Evolutionary conservation across 2,888 invertebrate species (phyloP).

Genomic region (Oxycera nigricornis): DNA sequence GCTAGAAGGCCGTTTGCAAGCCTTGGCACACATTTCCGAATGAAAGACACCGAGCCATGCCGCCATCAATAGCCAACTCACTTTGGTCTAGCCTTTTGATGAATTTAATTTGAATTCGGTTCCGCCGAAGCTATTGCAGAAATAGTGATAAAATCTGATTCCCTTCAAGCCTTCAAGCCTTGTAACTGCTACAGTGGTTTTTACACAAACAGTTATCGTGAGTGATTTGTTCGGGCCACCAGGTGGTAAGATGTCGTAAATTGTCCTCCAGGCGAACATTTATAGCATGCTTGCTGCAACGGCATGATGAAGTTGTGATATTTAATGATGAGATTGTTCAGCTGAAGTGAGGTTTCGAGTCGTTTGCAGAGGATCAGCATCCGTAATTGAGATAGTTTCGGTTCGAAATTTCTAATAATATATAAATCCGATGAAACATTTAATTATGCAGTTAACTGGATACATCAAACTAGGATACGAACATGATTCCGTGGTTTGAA

Average conservation of each 20-base stretch:
- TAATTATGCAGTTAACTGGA: no score
- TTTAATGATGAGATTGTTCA: background rate
- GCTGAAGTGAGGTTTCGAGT: no score
- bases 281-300: background rate
- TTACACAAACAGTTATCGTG: constrained; percentile 5
- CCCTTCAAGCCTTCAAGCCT: background rate
- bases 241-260: constrained; percentile 19
- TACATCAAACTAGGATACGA: no score
- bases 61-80: background rate
- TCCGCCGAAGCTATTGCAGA: constrained; percentile 9
- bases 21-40: constrained; percentile 45
- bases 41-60: background rate
- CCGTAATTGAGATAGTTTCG: no score
- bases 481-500: no score
- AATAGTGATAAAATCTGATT: constrained; percentile 26
- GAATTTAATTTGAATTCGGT: constrained; percentile 30
- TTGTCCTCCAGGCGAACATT: constrained; percentile 13
- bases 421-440: no score
- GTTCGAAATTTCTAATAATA: no score
- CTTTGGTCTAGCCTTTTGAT: background rate
- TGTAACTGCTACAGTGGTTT: constrained; percentile 5
- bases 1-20: constrained; percentile 44
- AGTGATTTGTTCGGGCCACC: constrained; percentile 15
- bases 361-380: no score
- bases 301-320: background rate